These are phyloP conservation scores for Pachypeltis micranthus DNA, from an alignment of 1,140 invertebrate species.

Conservation along the genomic window DNA sequence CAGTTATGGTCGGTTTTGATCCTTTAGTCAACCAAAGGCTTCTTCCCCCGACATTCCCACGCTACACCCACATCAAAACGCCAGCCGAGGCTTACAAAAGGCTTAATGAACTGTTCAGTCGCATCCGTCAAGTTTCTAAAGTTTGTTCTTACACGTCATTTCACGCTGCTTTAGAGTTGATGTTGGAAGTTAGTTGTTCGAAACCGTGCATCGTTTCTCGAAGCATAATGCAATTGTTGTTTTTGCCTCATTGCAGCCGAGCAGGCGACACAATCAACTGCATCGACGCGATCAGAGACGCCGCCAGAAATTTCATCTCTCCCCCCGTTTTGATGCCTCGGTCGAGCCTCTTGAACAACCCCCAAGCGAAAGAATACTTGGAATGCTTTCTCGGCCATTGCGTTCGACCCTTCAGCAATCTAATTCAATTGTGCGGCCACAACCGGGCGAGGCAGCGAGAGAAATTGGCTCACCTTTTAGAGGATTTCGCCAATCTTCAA, in stretches of 20 bases:
- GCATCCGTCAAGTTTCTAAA: conserved; percentile 70
- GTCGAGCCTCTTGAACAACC: conserved; percentile 47
- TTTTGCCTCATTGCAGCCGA: conserved; percentile 44
- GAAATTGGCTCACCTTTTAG: conserved; percentile 77
- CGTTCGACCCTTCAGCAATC: conserved; percentile 69
- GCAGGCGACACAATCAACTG: conserved; percentile 43
- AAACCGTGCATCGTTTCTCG: conserved; percentile 88
- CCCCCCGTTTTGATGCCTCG: conserved; percentile 69
- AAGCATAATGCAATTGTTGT: conserved; percentile 76
- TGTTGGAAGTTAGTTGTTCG: conserved; percentile 80
- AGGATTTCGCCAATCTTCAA: conserved; percentile 82
- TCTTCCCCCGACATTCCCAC: conserved; percentile 92
- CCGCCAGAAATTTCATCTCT: conserved; percentile 72
- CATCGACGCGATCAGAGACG: conserved; percentile 71
- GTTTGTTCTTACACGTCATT: conserved; percentile 66
- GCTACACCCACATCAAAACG: conserved; percentile 86
- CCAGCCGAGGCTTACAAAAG: conserved; percentile 71
- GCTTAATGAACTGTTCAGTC: conserved; percentile 65
- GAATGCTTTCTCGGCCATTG: conserved; percentile 82
- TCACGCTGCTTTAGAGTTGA: conserved; percentile 80
- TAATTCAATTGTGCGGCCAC: conserved; percentile 87
- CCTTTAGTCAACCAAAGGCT: conserved; percentile 89
- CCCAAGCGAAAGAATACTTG: conserved; percentile 69
- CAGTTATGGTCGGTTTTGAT: conserved; percentile 72
- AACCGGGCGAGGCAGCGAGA: conserved; percentile 89